phyloP scores from a whole-genome alignment of 1,140 invertebrate species.

The Caenorhabditis briggsae region DNA sequence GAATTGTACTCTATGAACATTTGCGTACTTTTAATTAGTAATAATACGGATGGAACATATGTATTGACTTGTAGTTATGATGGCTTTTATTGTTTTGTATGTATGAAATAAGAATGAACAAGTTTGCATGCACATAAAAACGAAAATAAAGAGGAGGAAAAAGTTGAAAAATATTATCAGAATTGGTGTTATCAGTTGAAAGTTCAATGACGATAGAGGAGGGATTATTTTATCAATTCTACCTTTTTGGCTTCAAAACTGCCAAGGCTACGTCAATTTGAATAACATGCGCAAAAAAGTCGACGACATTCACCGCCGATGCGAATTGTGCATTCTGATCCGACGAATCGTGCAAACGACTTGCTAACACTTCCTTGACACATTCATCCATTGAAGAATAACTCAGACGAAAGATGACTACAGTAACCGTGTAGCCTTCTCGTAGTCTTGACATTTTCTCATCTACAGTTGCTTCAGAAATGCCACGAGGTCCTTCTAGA shows the following conservation, averaged over 20 bases:
- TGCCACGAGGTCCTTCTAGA: not conserved
- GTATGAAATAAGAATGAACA: not conserved
- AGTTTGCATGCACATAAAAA: not conserved
- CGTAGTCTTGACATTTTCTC: constrained; percentile 25
- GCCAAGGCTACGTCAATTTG: constrained; percentile 49
- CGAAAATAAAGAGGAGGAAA: not conserved
- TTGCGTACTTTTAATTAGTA: not conserved
- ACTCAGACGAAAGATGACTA: not conserved
- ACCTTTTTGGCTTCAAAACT: constrained; percentile 31
- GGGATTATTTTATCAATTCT: constrained; percentile 1
- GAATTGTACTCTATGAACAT: not conserved
- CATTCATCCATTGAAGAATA: constrained; percentile 47
- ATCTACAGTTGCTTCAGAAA: not conserved
- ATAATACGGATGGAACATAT: not conserved
- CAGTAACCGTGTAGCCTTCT: constrained; percentile 11
- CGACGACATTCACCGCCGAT: constrained; percentile 13
- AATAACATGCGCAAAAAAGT: constrained; percentile 51
- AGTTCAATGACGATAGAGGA: constrained; percentile 31
- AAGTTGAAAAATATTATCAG: not conserved
- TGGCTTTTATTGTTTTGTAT: not conserved
- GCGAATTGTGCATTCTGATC: constrained; percentile 52
- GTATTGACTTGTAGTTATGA: not conserved
- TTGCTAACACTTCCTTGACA: not conserved
- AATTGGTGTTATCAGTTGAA: constrained; percentile 3
- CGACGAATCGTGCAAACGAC: not conserved